These are phyloP conservation scores for Pyxicephalus adspersus DNA, from an alignment of 2,113 vertebrate species.

Conservation along the genomic window DNA sequence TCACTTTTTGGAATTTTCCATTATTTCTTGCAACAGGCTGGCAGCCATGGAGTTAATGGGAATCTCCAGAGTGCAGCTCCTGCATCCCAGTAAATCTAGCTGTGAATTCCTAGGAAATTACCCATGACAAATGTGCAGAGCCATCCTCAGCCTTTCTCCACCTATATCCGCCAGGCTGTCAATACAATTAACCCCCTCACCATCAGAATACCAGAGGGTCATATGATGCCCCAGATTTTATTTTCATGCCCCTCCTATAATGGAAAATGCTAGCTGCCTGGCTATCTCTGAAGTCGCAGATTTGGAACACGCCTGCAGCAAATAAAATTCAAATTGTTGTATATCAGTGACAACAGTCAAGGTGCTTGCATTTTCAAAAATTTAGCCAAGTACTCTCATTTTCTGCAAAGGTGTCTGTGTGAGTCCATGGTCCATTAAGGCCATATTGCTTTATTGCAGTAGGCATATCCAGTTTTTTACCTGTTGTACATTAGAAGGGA, in stretches of 20 bases:
- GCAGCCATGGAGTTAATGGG: constrained; percentile 14
- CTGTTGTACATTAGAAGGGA: no score
- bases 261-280: not conserved
- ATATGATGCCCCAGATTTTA: not conserved
- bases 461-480: no score
- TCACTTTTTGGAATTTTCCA: not conserved
- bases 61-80: not conserved
- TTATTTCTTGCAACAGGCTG: not conserved
- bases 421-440: no score
- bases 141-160: not conserved
- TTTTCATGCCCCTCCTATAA: not conserved
- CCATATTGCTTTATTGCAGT: no score
- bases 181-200: not conserved
- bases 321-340: no score
- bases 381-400: no score
- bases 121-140: constrained; percentile 24
- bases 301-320: no score
- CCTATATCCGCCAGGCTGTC: not conserved
- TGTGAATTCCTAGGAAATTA: constrained; percentile 45
- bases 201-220: not conserved
- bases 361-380: no score
- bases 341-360: no score
- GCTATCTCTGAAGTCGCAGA: no score
- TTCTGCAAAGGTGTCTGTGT: no score
- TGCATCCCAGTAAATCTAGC: constrained; percentile 10